A percentile compares a stretch with the other conserved stretches of the same genome.
Evolutionary conservation across 2,113 vertebrate genomes (phyloP).

Genomic region (Empidonax traillii): DNA sequence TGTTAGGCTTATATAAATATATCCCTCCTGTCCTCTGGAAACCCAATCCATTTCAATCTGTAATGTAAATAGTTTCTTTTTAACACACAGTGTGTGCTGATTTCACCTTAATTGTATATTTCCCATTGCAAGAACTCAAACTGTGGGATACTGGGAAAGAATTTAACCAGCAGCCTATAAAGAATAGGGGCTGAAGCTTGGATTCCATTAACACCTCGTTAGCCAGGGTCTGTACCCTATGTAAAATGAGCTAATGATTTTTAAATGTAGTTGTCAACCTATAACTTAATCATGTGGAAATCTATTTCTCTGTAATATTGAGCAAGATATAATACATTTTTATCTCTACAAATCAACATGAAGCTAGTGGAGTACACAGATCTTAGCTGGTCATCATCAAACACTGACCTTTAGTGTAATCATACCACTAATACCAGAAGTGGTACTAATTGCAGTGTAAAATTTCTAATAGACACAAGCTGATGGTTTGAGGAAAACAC

Average conservation of each 20-base stretch:
- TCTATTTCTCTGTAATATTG: not conserved
- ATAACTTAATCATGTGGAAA: not conserved
- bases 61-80: constrained; percentile 49
- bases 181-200: constrained; percentile 5
- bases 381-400: not conserved
- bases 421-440: not conserved
- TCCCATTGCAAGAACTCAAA: not conserved
- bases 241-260: constrained; percentile 34
- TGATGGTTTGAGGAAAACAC: not conserved
- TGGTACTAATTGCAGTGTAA: not conserved
- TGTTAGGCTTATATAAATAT: constrained; percentile 31
- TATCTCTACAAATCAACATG: not conserved
- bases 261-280: constrained; percentile 35
- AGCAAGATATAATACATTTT: not conserved
- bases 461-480: not conserved
- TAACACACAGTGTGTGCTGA: constrained; percentile 10
- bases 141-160: constrained; percentile 45
- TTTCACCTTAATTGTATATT: constrained; percentile 62
- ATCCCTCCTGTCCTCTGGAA: constrained; percentile 23
- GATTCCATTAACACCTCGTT: constrained; percentile 51
- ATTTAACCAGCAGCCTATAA: constrained; percentile 49
- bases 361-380: not conserved
- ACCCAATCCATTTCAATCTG: constrained; percentile 20
- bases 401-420: not conserved
- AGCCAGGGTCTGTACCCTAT: not conserved